phyloP scores from a whole-genome alignment of 2,113 vertebrate species.

The Platycercus adscitus region DNA sequence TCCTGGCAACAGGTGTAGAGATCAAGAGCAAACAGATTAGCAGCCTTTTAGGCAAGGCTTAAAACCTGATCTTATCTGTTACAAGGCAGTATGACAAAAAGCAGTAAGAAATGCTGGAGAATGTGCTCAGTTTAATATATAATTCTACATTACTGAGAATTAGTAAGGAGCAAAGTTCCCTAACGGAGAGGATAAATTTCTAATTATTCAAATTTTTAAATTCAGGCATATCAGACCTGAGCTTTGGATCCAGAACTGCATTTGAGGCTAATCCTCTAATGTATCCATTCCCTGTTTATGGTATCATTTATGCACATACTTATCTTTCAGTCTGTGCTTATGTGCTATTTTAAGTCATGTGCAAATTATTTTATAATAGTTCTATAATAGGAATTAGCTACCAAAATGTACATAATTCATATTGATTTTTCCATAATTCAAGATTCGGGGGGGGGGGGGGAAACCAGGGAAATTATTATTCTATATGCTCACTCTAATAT shows the following conservation, averaged over 20 bases:
- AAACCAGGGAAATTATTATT: not conserved
- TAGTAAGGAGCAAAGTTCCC: fast-evolving
- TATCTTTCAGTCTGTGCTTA: not conserved
- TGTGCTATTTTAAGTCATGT: not conserved
- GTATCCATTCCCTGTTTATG: not conserved
- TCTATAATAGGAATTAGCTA: not conserved
- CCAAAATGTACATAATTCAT: not conserved
- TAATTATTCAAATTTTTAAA: not conserved
- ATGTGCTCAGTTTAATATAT: not conserved
- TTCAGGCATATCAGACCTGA: not conserved
- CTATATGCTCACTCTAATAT: not conserved
- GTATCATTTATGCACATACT: not conserved
- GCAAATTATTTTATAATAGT: not conserved
- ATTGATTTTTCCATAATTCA: not conserved
- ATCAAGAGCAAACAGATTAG: not conserved
- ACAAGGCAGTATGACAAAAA: not conserved
- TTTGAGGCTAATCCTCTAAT: not conserved
- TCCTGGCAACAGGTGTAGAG: not conserved
- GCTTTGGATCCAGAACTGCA: not conserved
- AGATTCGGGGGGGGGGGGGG: not conserved
- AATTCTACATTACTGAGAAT: not conserved
- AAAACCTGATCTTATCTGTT: not conserved
- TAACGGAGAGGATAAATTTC: not conserved
- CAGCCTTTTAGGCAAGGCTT: not conserved
- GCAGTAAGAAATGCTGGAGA: not conserved